A percentile compares a stretch with the other conserved stretches of the same genome.
Evolutionary conservation across 2,113 vertebrate species (phyloP).

Genomic region (Puntigrus tetrazona): DNA sequence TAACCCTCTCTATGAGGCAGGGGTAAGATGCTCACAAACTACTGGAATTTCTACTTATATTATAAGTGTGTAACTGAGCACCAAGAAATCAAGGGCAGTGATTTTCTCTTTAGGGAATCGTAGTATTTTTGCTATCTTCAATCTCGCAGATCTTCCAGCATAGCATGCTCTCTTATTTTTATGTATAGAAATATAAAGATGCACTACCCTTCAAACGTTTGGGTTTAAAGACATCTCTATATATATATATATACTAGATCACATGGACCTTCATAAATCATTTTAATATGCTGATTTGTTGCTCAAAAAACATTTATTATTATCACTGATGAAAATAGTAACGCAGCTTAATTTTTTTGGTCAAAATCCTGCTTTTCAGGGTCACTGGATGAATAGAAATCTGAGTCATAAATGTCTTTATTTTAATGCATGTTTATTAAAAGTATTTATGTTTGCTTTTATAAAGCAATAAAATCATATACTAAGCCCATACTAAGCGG

Average conservation of each 20-base stretch:
- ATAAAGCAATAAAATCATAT: neutral
- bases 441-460: neutral
- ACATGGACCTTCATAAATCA: neutral
- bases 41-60: neutral
- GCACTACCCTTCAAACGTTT: neutral
- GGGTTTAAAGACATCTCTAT: too few species aligned
- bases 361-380: neutral
- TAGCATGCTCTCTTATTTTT: neutral
- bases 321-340: neutral
- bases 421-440: neutral
- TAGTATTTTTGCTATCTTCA: neutral
- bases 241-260: too few species aligned
- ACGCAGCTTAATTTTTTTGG: neutral
- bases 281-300: neutral
- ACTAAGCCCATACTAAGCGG: neutral
- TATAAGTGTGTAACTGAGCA: neutral
- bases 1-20: conserved; percentile 93
- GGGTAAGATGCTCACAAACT: conserved; percentile 72
- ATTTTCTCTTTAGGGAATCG: neutral
- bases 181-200: neutral
- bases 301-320: neutral
- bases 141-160: neutral
- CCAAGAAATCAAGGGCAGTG: neutral
- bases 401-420: neutral
- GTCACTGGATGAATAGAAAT: neutral